Percentiles rank a stretch among this genome's conserved stretches.
These are phyloP conservation scores for Phania funesta DNA, from an alignment of 2,888 invertebrate species.

Conservation along the genomic window DNA sequence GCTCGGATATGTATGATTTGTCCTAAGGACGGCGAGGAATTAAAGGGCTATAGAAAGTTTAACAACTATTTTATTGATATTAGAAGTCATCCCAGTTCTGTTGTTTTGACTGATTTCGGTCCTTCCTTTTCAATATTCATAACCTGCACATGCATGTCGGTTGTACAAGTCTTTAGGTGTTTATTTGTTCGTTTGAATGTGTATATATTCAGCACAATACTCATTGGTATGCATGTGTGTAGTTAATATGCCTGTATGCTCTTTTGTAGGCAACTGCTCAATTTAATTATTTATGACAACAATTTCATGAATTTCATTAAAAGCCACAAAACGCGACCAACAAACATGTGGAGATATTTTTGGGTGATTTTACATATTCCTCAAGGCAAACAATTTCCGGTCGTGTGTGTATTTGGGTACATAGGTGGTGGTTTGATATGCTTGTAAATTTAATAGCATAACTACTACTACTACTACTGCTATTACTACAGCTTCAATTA, in stretches of 20 bases:
- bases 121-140: neutral
- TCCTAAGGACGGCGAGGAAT: neutral
- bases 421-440: too few species aligned
- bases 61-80: too few species aligned
- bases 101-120: neutral
- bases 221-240: neutral
- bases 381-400: slow-evolving; percentile 16
- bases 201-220: neutral
- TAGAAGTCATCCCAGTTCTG: too few species aligned
- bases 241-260: slow-evolving; percentile 32
- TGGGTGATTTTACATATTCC: slow-evolving; percentile 27
- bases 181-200: neutral
- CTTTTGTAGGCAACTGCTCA: slow-evolving; percentile 68
- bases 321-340: slow-evolving; percentile 71
- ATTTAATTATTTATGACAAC: slow-evolving; percentile 77
- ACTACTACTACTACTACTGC: neutral
- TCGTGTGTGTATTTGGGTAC: neutral
- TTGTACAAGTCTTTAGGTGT: neutral
- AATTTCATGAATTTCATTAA: slow-evolving; percentile 77
- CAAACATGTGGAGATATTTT: slow-evolving; percentile 60
- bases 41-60: too few species aligned
- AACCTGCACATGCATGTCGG: slow-evolving; percentile 32
- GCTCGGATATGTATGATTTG: neutral
- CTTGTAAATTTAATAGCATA: too few species aligned
- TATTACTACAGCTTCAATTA: neutral